Evolutionary conservation across 64 coral and sea anemone genomes (phyloP).

Genomic region (Stylophora pistillata): DNA sequence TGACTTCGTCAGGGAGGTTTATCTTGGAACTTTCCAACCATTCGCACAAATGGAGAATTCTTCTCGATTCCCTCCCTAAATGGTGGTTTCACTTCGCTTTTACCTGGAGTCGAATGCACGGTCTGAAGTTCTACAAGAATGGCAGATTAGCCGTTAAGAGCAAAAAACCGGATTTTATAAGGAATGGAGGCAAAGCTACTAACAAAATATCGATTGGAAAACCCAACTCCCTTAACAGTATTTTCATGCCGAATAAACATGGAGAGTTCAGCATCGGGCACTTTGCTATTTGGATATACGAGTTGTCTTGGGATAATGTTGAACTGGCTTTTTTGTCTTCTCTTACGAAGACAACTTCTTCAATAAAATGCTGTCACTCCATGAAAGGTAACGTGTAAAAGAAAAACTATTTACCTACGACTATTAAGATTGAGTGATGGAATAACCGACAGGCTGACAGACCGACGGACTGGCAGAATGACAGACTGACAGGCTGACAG

Average conservation of each 20-base stretch:
- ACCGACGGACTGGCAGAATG: too few relatives aligned
- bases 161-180: not conserved
- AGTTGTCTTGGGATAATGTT: slow-evolving; percentile 58
- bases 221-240: slow-evolving; percentile 43
- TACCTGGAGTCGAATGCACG: slow-evolving; percentile 63
- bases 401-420: not conserved
- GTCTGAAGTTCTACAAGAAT: slow-evolving; percentile 84
- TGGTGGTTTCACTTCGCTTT: slow-evolving; percentile 84
- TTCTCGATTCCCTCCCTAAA: slow-evolving; percentile 52
- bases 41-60: slow-evolving; percentile 60
- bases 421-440: not conserved
- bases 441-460: not conserved
- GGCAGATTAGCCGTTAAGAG: slow-evolving; percentile 48
- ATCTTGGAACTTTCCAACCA: slow-evolving; percentile 71
- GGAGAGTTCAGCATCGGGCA: slow-evolving; percentile 75
- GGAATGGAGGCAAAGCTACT: not conserved
- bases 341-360: slow-evolving; percentile 44
- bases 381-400: slow-evolving; percentile 57
- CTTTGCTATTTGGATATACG: slow-evolving; percentile 71
- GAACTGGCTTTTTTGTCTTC: slow-evolving; percentile 61
- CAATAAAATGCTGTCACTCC: slow-evolving; percentile 59
- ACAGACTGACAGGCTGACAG: too few relatives aligned
- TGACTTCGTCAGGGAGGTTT: slow-evolving; percentile 6
- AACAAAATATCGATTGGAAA: slow-evolving; percentile 55
- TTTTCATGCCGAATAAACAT: not conserved